Evolutionary conservation across 2,797 vertebrate species (phyloP).

Genomic region (Etheostoma nigrum): DNA sequence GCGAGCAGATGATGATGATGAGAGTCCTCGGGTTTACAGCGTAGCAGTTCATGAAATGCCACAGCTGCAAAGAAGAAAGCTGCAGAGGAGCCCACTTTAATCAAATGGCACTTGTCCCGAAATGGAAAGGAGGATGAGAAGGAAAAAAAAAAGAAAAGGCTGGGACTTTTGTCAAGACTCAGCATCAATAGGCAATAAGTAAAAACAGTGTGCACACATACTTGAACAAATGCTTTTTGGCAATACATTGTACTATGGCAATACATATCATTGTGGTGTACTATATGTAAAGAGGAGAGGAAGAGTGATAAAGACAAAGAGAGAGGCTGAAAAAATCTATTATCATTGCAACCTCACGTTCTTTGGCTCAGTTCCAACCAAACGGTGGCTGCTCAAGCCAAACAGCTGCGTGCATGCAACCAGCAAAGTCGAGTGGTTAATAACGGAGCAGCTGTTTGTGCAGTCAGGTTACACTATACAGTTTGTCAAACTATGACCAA

Average conservation of each 20-base stretch:
- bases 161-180: conserved; percentile 44
- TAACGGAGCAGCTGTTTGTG: conserved; percentile 42
- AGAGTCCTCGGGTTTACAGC: conserved; percentile 30
- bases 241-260: conserved; percentile 57
- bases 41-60: conserved; percentile 45
- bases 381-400: conserved; percentile 44
- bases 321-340: conserved; percentile 13
- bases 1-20: conserved; percentile 41
- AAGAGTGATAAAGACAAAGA: conserved; percentile 22
- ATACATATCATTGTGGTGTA: conserved; percentile 58
- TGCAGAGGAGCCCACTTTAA: conserved; percentile 56
- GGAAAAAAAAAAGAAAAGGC: conserved; percentile 2
- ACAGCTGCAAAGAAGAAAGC: conserved; percentile 57
- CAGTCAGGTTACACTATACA: conserved; percentile 4
- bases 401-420: conserved; percentile 54
- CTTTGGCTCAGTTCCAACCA: conserved; percentile 74
- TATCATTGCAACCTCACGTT: conserved; percentile 58
- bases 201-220: conserved; percentile 50
- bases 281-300: conserved; percentile 43
- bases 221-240: conserved; percentile 71
- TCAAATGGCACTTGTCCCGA: conserved; percentile 61
- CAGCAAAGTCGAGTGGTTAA: conserved; percentile 31
- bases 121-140: conserved; percentile 20
- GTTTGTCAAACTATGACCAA: conserved; percentile 16
- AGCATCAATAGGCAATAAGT: conserved; percentile 44